Evolutionary conservation across 2,797 vertebrate species (phyloP), one percentile per base, ranked within the genome.

Genomic region (Lophura swinhoii): DNA sequence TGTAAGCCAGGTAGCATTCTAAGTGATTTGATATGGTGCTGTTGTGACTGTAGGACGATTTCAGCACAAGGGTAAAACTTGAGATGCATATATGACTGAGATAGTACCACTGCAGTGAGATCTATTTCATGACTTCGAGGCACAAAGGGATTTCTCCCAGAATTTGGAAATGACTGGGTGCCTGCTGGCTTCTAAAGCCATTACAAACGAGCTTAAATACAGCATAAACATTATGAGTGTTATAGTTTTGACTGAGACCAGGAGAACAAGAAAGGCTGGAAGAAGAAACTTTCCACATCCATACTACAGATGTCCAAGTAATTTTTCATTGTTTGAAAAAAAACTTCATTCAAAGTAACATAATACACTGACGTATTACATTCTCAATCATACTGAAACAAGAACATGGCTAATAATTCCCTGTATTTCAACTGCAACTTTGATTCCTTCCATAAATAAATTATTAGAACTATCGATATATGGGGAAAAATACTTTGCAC

Each of bases 391-490:
- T 48, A 49, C 20, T 48, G 53, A 79, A 80, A 20, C 7, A 77
- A 72, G 46, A 69, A 88, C 8, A 72, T 3, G n/a, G 15, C 21
- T 43, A 67, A 18, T 68, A 64, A 83, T 91, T 85, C 44, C 31
- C 63, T 74, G 9, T 62, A 63, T 55, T 84, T 14, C 31, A 86
- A 37, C n/a, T 79, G 28, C 5, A 89, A 58, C 31, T 94, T 76
- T 62, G 33, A 84, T 80, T 91, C 53, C 14, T 76, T 87, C 39
- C 67, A 92, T 89, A 89, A 92, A 94, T 83, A 91, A 94, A 87
- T 84, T n/a, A 94, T 74, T 85, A 93, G 43, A 91, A 48, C 29
- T 80, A 76, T 91, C 41, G 87, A 20, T 93, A 88, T 68, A 51
- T 85, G 51, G 72, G 48, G 87, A 77, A 88, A 35, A 78, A 56